These are phyloP conservation scores for Philonicus albiceps DNA, from an alignment of 2,888 invertebrate genomes.

Conservation along the genomic window DNA sequence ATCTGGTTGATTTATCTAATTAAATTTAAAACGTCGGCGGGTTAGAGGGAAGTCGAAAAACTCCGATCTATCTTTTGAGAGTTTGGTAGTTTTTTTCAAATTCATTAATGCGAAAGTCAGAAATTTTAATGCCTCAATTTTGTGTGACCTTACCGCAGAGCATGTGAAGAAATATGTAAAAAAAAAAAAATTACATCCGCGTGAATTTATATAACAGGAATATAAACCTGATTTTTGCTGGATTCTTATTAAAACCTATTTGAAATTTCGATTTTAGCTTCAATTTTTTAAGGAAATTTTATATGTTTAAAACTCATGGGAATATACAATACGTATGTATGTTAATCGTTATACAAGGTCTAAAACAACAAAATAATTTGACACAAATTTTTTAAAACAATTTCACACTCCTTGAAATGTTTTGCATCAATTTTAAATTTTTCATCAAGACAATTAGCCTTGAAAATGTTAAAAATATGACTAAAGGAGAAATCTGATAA, in stretches of 20 bases:
- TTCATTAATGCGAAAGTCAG: background rate
- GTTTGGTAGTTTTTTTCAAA: background rate
- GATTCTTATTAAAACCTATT: background rate
- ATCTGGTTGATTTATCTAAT: background rate
- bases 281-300: background rate
- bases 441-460: background rate
- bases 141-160: background rate
- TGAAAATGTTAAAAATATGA: background rate
- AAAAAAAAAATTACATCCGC: background rate
- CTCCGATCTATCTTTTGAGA: background rate
- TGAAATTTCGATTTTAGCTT: background rate
- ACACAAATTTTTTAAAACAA: background rate
- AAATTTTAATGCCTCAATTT: background rate
- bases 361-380: background rate
- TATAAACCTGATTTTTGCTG: background rate
- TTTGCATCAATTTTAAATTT: background rate
- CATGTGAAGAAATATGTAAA: background rate
- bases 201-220: background rate
- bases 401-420: background rate
- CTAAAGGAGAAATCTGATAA: background rate
- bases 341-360: background rate
- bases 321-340: background rate
- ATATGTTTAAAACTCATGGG: background rate
- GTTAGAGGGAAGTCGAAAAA: background rate
- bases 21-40: background rate